A percentile compares a stretch with the other conserved stretches of the same genome.
These are phyloP conservation scores for Parnassius orleans DNA, from an alignment of 2,888 invertebrate genomes.

Conservation along the genomic window DNA sequence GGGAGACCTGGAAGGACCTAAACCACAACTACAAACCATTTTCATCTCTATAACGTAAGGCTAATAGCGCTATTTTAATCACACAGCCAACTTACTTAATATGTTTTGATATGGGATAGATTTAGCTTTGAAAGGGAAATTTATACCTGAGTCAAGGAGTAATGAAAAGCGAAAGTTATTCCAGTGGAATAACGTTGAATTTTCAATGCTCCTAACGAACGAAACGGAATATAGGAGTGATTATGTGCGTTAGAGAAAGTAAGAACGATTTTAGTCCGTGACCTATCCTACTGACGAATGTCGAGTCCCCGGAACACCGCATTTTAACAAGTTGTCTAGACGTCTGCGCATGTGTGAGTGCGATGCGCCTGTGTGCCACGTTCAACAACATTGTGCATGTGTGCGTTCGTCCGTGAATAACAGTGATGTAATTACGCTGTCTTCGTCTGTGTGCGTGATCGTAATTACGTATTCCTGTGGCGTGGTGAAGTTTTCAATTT, in stretches of 20 bases:
- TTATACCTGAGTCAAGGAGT: conserved; percentile 60
- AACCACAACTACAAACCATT: conserved; percentile 29
- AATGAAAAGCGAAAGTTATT: conserved; percentile 31
- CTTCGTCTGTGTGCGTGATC: conserved; percentile 26
- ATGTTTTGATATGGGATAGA: conserved; percentile 41
- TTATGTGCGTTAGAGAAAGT: conserved; percentile 51
- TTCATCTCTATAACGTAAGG: conserved; percentile 23
- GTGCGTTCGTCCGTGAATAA: conserved; percentile 32
- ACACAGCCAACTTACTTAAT: conserved; percentile 26
- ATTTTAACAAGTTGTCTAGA: conserved; percentile 78
- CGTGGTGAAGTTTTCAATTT: conserved; percentile 35
- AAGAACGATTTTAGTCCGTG: conserved; percentile 67
- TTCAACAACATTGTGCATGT: conserved; percentile 31
- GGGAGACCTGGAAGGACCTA: conserved; percentile 65
- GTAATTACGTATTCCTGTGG: conserved; percentile 34
- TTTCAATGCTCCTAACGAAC: conserved; percentile 34
- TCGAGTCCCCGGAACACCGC: conserved; percentile 77
- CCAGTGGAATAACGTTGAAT: conserved; percentile 38
- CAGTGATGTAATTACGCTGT: conserved; percentile 1
- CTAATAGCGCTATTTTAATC: conserved; percentile 33
- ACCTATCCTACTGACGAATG: conserved; percentile 81
- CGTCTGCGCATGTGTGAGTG: conserved; percentile 51
- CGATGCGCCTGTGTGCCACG: conserved; percentile 39
- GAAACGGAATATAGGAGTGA: conserved; percentile 44
- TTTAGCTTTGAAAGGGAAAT: conserved; percentile 76